Evolutionary conservation across 2,888 invertebrate species (phyloP).

Genomic region (Trachelus iudaicus): DNA sequence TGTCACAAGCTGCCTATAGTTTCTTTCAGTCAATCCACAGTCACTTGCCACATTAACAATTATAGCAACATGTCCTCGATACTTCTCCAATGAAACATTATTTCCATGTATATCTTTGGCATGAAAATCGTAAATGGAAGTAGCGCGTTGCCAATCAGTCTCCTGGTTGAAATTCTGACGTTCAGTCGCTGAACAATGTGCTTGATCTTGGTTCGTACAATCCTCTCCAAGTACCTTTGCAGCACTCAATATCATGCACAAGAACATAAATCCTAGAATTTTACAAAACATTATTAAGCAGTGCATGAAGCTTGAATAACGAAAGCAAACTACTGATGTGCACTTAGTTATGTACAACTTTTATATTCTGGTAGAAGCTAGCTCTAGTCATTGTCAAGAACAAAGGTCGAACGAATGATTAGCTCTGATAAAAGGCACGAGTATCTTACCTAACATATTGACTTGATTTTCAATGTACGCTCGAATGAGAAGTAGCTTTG

Average conservation of each 20-base stretch:
- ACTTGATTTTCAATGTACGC: not conserved
- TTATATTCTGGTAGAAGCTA: not conserved
- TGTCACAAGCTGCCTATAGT: constrained; percentile 83
- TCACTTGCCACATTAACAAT: constrained; percentile 90
- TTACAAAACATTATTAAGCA: not conserved
- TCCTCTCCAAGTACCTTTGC: not conserved
- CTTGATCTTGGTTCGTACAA: not conserved
- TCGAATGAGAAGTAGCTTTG: not conserved
- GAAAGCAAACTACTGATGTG: not conserved
- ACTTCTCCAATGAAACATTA: constrained; percentile 80
- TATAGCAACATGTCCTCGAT: constrained; percentile 82
- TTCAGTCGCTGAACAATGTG: not conserved
- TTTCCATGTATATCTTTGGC: constrained; percentile 86
- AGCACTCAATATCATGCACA: not conserved
- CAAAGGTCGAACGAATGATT: not conserved
- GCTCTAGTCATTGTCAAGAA: not conserved
- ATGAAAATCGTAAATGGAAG: constrained; percentile 83
- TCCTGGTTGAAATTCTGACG: constrained; percentile 45
- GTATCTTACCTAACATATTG: not conserved
- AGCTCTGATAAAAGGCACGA: not conserved
- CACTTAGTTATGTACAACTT: not conserved
- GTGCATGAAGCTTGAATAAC: not conserved
- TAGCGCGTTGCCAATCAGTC: constrained; percentile 72
- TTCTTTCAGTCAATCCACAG: constrained; percentile 83
- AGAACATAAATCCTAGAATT: constrained; percentile 4